These are phyloP conservation scores for Pheosia gnoma DNA, from an alignment of 2,888 invertebrate species.

Conservation along the genomic window DNA sequence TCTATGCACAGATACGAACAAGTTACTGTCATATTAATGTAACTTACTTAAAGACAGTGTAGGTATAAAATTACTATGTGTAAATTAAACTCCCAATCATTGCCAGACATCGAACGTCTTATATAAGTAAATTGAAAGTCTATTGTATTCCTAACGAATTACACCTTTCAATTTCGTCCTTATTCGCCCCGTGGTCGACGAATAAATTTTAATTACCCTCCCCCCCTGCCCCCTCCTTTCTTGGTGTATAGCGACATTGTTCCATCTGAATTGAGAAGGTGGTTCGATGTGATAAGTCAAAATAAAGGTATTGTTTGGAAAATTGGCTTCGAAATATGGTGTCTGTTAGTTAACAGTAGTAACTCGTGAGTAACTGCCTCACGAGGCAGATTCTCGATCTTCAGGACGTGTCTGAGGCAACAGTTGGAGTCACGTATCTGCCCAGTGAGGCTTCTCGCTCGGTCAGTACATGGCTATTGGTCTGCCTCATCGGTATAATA, in stretches of 20 bases:
- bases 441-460: too few relatives aligned
- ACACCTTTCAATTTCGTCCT: constrained; percentile 36
- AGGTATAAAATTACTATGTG: too few relatives aligned
- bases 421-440: too few relatives aligned
- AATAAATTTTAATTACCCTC: constrained; percentile 41
- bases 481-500: too few relatives aligned
- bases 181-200: constrained; percentile 27
- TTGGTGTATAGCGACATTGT: constrained; percentile 17
- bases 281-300: constrained; percentile 1
- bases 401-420: too few relatives aligned
- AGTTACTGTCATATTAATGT: too few relatives aligned
- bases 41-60: too few relatives aligned
- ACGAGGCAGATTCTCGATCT: too few relatives aligned
- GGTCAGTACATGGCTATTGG: too few relatives aligned
- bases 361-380: too few relatives aligned
- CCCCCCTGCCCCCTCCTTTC: constrained; percentile 2
- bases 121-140: constrained; percentile 3
- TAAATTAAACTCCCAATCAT: background rate
- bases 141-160: constrained; percentile 33
- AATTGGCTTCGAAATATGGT: background rate
- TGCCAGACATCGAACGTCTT: background rate
- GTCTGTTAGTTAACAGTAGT: too few relatives aligned
- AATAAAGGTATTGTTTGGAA: background rate
- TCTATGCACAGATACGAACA: too few relatives aligned
- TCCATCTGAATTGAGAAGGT: constrained; percentile 4